A percentile compares a stretch with the other conserved stretches of the same genome.
phyloP scores from a whole-genome alignment of 1,140 invertebrate species.

The Mactra quadrangularis region DNA sequence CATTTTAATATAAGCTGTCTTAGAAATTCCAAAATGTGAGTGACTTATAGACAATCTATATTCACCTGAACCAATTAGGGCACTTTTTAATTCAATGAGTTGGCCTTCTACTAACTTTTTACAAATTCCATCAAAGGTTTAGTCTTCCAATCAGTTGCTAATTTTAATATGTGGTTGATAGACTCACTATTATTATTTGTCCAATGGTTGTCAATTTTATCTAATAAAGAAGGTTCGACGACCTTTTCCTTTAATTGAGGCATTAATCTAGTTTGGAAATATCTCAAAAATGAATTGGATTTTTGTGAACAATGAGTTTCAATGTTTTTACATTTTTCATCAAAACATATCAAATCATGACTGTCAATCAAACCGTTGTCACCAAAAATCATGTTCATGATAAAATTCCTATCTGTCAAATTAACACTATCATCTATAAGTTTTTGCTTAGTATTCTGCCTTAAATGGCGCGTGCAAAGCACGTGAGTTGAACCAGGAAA shows the following conservation, averaged over 20 bases:
- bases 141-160: too few relatives aligned
- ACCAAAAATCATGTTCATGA: slow-evolving; percentile 50
- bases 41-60: too few relatives aligned
- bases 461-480: slow-evolving; percentile 42
- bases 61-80: too few relatives aligned
- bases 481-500: slow-evolving; percentile 48
- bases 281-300: slow-evolving; percentile 54
- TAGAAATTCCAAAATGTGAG: too few relatives aligned
- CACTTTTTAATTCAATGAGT: too few relatives aligned
- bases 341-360: slow-evolving; percentile 53
- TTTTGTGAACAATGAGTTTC: slow-evolving; percentile 11
- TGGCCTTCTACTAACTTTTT: too few relatives aligned
- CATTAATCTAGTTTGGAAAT: slow-evolving; percentile 25
- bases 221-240: neutral
- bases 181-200: slow-evolving; percentile 59
- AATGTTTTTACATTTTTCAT: slow-evolving; percentile 36
- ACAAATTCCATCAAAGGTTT: too few relatives aligned
- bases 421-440: slow-evolving; percentile 22
- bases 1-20: too few relatives aligned
- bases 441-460: slow-evolving; percentile 35
- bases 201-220: slow-evolving; percentile 38
- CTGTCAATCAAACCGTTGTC: slow-evolving; percentile 26
- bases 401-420: neutral
- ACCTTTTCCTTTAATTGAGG: slow-evolving; percentile 16
- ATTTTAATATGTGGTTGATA: too few relatives aligned